Evolutionary conservation across 2,113 vertebrate genomes (phyloP).

Genomic region (Pachyramphus minor): DNA sequence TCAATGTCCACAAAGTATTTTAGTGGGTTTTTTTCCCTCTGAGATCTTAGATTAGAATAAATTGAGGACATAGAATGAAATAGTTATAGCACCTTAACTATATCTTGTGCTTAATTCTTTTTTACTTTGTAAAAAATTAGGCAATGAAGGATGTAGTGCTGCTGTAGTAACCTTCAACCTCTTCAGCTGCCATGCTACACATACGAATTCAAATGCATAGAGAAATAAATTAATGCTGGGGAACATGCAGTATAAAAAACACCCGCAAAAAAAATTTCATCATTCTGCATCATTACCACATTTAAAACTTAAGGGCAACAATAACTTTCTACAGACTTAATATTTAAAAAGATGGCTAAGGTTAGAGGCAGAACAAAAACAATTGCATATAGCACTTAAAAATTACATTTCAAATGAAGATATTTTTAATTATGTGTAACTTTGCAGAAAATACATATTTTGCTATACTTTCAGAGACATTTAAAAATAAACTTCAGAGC

Average conservation of each 20-base stretch:
- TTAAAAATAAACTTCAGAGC: neutral
- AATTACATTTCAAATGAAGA: neutral
- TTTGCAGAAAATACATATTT: neutral
- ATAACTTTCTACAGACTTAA: neutral
- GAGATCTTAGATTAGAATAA: neutral
- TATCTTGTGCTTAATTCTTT: neutral
- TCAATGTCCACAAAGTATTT: neutral
- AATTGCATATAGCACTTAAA: neutral
- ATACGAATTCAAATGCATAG: neutral
- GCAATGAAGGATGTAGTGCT: neutral
- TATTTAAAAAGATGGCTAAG: neutral
- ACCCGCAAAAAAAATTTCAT: neutral
- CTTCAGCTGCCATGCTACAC: neutral
- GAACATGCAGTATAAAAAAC: neutral
- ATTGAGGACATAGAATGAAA: neutral
- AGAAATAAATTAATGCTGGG: neutral
- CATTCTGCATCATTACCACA: neutral
- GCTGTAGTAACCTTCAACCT: neutral
- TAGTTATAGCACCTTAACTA: neutral
- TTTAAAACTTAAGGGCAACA: neutral
- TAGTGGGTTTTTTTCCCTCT: rapidly evolving
- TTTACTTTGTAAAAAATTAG: neutral
- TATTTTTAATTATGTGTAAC: neutral
- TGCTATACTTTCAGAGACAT: neutral
- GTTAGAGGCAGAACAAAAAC: neutral